Evolutionary conservation across 2,113 vertebrate species (phyloP).

Genomic region (Talpa occidentalis): DNA sequence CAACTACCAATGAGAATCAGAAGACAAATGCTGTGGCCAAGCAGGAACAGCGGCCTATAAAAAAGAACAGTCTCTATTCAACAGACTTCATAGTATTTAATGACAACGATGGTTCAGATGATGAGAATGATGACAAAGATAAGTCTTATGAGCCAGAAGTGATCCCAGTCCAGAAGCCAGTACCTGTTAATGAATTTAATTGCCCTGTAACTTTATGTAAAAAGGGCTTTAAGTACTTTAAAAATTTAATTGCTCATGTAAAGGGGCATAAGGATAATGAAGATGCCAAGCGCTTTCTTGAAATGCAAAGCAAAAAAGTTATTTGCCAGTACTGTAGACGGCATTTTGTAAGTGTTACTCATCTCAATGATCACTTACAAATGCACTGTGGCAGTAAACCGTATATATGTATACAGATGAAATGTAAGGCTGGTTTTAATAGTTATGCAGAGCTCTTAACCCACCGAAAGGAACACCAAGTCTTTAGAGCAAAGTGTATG

Average conservation of each 20-base stretch:
- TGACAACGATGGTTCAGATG: constrained; percentile 86
- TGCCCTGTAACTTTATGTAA: constrained; percentile 95
- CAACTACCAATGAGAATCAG: constrained; percentile 84
- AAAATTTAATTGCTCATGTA: constrained; percentile 95
- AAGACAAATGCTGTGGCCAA: constrained; percentile 89
- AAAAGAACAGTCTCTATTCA: constrained; percentile 89
- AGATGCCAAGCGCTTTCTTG: constrained; percentile 95
- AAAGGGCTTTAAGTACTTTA: constrained; percentile 97
- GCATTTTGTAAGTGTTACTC: constrained; percentile 95
- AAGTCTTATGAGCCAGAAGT: constrained; percentile 88
- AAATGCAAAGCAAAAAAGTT: constrained; percentile 98
- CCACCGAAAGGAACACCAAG: constrained; percentile 93
- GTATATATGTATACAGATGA: constrained; percentile 98
- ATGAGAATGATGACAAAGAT: constrained; percentile 87
- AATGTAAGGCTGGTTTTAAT: constrained; percentile 97
- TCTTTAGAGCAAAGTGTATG: constrained; percentile 97
- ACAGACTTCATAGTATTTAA: constrained; percentile 89
- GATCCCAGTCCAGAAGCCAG: constrained; percentile 80
- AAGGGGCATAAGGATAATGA: constrained; percentile 94
- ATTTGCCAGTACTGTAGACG: constrained; percentile 98
- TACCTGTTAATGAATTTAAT: constrained; percentile 90
- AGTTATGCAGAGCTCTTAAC: constrained; percentile 94
- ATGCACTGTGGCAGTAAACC: constrained; percentile 97
- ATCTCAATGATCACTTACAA: constrained; percentile 97
- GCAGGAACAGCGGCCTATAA: constrained; percentile 88